Evolutionary conservation across 1,140 invertebrate genomes (phyloP), one percentile per base, ranked within the genome.

Genomic region (Hirudo medicinalis): DNA sequence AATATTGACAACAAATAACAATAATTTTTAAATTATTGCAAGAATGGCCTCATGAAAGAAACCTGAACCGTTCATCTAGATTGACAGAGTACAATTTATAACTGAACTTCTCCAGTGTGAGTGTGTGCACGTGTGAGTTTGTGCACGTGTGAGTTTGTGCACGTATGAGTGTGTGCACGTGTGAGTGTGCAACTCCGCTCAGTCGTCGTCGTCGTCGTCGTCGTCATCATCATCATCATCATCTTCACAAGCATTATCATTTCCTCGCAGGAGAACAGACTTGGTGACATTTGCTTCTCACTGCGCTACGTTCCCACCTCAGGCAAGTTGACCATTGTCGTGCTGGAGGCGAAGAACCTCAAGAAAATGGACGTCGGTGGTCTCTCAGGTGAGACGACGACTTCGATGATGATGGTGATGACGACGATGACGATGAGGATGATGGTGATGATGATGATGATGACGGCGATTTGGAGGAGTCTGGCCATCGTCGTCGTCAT

Each of bases 311-410:
- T 98, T 74, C 95, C 95, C 71, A 98, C 94, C 70, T 94, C 95
- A 78, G 95, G 95, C 77, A 98, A 98, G 86, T 84, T 98, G 70
- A 98, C 94, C 27, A 93, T 98, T 66, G 94, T 97, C 72, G 94
- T 99, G 76, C 84, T 99, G 77, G 95, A 98, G 84, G 95, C 95
- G 67, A 98, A 98, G 85, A 98, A 98, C 82, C 84, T 99, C 76
- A 98, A 98, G 87, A 98, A 99, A 84, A 98, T 99, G 95, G 95
- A 98, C 83, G 95, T 98, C 75, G 95, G 94, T 78, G 95, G 95
- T 80, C 86, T 98, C 76, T 95, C 92, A 87, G 92, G 92, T 94
- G 86, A 76, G 43, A 49, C 11, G 43, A 49, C 15, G 40, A 40
- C 40, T 40, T 6, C 11, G 40, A 40, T 11, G 40, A 40, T 11